These are phyloP conservation scores for Beaufortia kweichowensis DNA, from an alignment of 2,113 vertebrate genomes.

Conservation along the genomic window DNA sequence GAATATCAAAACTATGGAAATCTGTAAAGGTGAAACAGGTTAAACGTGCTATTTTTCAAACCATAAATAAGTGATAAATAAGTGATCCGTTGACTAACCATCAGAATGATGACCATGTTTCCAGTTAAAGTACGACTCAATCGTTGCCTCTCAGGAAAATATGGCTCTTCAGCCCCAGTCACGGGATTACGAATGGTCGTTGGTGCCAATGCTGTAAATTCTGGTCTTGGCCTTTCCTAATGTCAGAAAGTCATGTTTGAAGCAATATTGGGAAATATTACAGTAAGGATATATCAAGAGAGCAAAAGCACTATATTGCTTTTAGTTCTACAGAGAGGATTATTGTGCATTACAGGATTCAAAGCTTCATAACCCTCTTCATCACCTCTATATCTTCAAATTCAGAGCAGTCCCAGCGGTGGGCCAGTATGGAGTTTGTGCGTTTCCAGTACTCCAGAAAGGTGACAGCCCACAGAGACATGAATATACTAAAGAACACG, in stretches of 20 bases:
- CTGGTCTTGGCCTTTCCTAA: constrained; percentile 74
- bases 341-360: background rate
- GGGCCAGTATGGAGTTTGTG: constrained; percentile 76
- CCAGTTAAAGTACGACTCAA: constrained; percentile 73
- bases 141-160: constrained; percentile 71
- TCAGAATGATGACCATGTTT: constrained; percentile 78
- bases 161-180: constrained; percentile 78
- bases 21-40: constrained; percentile 33
- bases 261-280: background rate
- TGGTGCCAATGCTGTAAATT: constrained; percentile 76
- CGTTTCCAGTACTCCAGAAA: constrained; percentile 82
- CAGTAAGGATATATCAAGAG: too few species aligned
- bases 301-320: background rate
- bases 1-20: constrained; percentile 76
- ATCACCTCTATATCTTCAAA: constrained; percentile 78
- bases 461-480: constrained; percentile 80
- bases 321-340: background rate
- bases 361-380: too few species aligned
- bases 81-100: constrained; percentile 67
- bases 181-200: constrained; percentile 75
- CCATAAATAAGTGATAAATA: too few species aligned
- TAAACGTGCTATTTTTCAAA: too few species aligned
- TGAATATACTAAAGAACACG: constrained; percentile 82
- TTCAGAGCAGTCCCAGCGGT: constrained; percentile 81
- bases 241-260: background rate